Evolutionary conservation across 2,113 vertebrate genomes (phyloP).

Genomic region (Scophthalmus maximus): DNA sequence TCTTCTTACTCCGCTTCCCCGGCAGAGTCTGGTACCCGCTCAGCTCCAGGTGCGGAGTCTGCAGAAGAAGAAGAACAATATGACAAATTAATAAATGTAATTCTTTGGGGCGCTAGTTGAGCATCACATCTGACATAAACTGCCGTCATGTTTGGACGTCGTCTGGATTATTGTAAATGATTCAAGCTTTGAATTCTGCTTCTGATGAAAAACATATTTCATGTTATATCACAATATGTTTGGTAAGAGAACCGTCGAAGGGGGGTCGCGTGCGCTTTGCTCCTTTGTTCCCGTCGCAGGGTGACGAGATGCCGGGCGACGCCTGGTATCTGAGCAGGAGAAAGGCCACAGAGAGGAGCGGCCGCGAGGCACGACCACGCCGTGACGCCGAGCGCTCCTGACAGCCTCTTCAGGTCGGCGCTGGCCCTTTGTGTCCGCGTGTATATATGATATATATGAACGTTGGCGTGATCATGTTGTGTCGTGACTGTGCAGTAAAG

Average conservation of each 20-base stretch:
- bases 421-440: background rate
- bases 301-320: too few relatives aligned
- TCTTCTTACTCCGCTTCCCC: slow-evolving; percentile 84
- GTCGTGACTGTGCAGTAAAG: background rate
- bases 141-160: too few relatives aligned
- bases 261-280: slow-evolving; percentile 3
- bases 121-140: too few relatives aligned
- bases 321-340: slow-evolving; percentile 19
- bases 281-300: slow-evolving; percentile 23
- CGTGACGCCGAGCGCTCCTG: slow-evolving; percentile 47
- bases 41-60: slow-evolving; percentile 82
- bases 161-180: too few relatives aligned
- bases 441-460: too few relatives aligned
- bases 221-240: background rate
- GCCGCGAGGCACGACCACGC: background rate
- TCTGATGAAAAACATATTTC: too few relatives aligned
- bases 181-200: too few relatives aligned
- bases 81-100: background rate
- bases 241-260: slow-evolving; percentile 3
- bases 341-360: slow-evolving; percentile 40
- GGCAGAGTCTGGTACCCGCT: slow-evolving; percentile 93
- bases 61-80: background rate
- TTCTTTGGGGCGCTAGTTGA: too few relatives aligned
- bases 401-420: slow-evolving; percentile 62
- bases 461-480: background rate